phyloP scores from a whole-genome alignment of 2,888 invertebrate genomes.

The Griposia aprilina region DNA sequence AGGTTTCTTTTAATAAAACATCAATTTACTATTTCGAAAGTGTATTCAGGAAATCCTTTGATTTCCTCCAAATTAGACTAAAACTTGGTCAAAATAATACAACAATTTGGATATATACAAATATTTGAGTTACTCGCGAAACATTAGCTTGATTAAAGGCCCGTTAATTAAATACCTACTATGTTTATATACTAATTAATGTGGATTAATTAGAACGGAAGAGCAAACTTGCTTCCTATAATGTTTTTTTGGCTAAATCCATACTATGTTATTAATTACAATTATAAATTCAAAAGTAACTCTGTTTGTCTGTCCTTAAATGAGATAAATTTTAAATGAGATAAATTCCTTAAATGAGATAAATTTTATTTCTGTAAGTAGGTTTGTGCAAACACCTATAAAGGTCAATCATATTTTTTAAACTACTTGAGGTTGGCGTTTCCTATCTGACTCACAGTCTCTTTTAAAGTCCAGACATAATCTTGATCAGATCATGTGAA shows the following conservation, averaged over 20 bases:
- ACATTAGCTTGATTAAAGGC: constrained; percentile 43
- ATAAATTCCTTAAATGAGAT: no score
- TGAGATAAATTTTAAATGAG: no score
- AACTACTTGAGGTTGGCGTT: no score
- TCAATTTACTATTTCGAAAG: not conserved
- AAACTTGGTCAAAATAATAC: constrained; percentile 22
- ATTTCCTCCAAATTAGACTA: constrained; percentile 7
- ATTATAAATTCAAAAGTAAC: not conserved
- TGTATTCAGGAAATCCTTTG: constrained; percentile 6
- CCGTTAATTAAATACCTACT: constrained; percentile 27
- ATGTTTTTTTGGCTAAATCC: not conserved
- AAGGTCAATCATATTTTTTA: no score
- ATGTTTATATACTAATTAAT: constrained; percentile 17
- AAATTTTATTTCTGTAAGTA: no score
- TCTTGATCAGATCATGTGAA: no score
- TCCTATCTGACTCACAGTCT: no score
- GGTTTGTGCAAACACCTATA: no score
- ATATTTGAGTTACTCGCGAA: constrained; percentile 40
- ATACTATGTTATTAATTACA: not conserved
- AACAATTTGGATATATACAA: constrained; percentile 25
- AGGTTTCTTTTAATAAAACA: not conserved
- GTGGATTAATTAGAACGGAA: constrained; percentile 17
- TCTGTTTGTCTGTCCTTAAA: not conserved
- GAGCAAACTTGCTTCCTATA: not conserved
- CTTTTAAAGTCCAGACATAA: no score